Conservation (phyloP, 1,140 invertebrate genomes). For the Zaprionus capensis region DNA sequence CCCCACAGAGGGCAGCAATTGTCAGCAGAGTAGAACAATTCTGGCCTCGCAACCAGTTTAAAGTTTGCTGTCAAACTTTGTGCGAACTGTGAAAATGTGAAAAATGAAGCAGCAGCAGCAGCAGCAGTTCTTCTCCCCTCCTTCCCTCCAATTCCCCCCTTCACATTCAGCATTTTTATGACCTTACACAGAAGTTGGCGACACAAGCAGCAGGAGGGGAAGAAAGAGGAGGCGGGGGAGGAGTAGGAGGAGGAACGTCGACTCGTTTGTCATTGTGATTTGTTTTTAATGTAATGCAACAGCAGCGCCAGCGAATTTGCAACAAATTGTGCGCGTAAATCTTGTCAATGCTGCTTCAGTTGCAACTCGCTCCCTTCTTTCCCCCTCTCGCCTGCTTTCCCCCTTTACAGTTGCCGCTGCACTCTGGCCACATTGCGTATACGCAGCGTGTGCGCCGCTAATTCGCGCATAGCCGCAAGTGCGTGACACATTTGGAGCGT, state of each 20-base stretch:
- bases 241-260: neutral
- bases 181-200: constrained; percentile 45
- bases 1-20: neutral
- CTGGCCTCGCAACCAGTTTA: constrained; percentile 31
- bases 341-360: constrained; percentile 38
- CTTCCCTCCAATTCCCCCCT: neutral
- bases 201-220: neutral
- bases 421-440: constrained; percentile 8
- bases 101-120: constrained; percentile 46
- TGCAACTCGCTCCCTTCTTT: neutral
- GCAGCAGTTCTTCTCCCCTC: neutral
- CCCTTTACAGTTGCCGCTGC: constrained; percentile 1
- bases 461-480: constrained; percentile 19
- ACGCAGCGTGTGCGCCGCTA: constrained; percentile 10
- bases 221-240: neutral
- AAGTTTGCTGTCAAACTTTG: constrained; percentile 57
- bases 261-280: constrained; percentile 62
- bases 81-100: constrained; percentile 35
- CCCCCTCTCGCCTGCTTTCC: neutral
- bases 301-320: constrained; percentile 47
- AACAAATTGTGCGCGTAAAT: constrained; percentile 75
- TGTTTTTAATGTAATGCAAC: constrained; percentile 51
- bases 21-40: constrained; percentile 16
- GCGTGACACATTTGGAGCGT: constrained; percentile 64
- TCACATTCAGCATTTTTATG: constrained; percentile 53